A percentile compares a stretch with the other conserved stretches of the same genome.
These are phyloP conservation scores for Lobophora halterata DNA, from an alignment of 2,888 invertebrate genomes.

Conservation along the genomic window DNA sequence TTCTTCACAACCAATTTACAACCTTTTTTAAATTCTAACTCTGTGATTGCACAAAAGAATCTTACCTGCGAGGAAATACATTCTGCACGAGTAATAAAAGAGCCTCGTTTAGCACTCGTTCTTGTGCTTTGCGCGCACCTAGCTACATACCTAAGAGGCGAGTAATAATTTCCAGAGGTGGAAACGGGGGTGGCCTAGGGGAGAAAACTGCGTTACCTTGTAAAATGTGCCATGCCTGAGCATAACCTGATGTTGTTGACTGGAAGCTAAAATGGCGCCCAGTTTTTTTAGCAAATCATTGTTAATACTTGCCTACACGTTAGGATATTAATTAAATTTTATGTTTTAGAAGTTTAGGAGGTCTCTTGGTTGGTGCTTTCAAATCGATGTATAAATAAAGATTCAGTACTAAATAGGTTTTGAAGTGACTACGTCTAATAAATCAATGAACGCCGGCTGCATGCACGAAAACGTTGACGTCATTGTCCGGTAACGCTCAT, in stretches of 20 bases:
- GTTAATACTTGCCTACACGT: no score
- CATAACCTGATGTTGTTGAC: constrained; percentile 35
- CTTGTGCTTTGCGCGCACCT: constrained; percentile 38
- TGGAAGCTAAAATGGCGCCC: constrained; percentile 11
- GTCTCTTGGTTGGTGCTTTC: no score
- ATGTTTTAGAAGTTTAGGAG: no score
- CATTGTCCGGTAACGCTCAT: no score
- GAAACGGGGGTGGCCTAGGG: constrained; percentile 47
- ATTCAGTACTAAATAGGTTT: no score
- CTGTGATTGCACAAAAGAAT: constrained; percentile 7
- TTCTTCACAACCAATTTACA: no score
- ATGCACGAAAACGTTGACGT: no score
- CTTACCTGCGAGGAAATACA: constrained; percentile 28
- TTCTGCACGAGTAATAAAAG: constrained; percentile 38
- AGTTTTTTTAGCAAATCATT: constrained; percentile 5
- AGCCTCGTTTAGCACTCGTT: constrained; percentile 44
- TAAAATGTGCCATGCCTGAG: constrained; percentile 41
- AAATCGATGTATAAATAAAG: no score
- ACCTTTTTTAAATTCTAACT: constrained; percentile 5
- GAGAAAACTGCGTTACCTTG: constrained; percentile 52
- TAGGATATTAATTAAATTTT: no score
- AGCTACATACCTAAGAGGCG: constrained; percentile 38
- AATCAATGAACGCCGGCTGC: no score
- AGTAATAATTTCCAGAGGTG: constrained; percentile 59
- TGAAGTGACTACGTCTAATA: no score